Base-by-base conservation (phyloP, 2,888 invertebrate species). In the Volucella zonaria region DNA sequence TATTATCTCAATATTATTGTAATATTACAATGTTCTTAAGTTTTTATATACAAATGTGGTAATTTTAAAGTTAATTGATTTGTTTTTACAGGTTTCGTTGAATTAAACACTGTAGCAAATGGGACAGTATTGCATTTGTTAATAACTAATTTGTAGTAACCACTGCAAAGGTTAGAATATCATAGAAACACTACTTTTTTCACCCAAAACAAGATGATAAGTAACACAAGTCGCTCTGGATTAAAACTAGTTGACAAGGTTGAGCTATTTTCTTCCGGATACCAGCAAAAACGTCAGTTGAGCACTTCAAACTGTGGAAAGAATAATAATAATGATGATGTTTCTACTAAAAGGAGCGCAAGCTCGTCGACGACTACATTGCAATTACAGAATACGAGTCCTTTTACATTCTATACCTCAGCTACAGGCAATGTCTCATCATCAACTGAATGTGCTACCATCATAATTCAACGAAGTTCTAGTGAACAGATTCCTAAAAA, bases 171-270 rank as follows among this genome's bases (percentile, higher is more conserved):
- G 58, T 58, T 45, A 70, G 40, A 40, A 12, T 49, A 15, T 49
- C 59, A 40, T 23, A 18, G 42, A 8, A 9, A 15, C 1, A 62
- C 31, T 62, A 23, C 18, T 54, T 54, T 43, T 9, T 8, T 18
- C 15, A 66, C 2, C 4, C 40, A 47, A 64, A 31, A 38, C 15
- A 79, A 56, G 18, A 83, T 83, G 79, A 75, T 79, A 75, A 83
- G 75, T 66, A 83, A 79, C 59, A 83, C 74, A 1, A 79, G 52
- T 64, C 64, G 52, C 61, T 74, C 82, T 10, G 66, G 64, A 54
- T 58, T 83, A 9, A 64, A 70, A 52, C 23, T 74, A 43, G 58
- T 43, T 18, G 52, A 79, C 6, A 74, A 79, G 70, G 47, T 40
- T 47, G 59, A 40, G 9, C 31, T 79, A 43, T 51, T 64, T 31